phyloP scores from a whole-genome alignment of 1,140 invertebrate species.

The Drosophila takahashii region DNA sequence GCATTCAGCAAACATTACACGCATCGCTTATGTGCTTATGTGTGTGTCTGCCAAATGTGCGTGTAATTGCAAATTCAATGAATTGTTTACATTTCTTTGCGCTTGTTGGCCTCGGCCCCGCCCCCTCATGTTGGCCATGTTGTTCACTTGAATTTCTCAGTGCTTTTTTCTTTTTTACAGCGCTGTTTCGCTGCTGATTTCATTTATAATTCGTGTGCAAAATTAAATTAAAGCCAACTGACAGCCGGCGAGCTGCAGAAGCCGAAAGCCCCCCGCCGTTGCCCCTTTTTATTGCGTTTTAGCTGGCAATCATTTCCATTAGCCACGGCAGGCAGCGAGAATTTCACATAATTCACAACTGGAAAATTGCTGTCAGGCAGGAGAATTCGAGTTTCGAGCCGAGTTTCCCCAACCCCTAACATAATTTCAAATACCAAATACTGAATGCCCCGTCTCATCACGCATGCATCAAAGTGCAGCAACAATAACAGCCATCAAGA shows the following conservation, averaged over 20 bases:
- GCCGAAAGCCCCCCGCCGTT: slow-evolving; percentile 15
- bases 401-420: background rate
- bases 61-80: slow-evolving; percentile 84
- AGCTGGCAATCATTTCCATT: slow-evolving; percentile 83
- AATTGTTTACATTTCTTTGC: slow-evolving; percentile 84
- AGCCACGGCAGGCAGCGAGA: slow-evolving; percentile 70
- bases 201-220: slow-evolving; percentile 83
- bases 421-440: background rate
- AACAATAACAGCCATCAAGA: slow-evolving; percentile 54
- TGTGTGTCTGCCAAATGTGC: slow-evolving; percentile 75
- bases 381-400: slow-evolving; percentile 56
- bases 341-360: slow-evolving; percentile 83
- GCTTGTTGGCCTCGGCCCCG: slow-evolving; percentile 68
- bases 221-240: slow-evolving; percentile 83
- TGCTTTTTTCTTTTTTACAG: slow-evolving; percentile 11
- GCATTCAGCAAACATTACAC: slow-evolving; percentile 65
- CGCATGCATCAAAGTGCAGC: slow-evolving; percentile 78
- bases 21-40: slow-evolving; percentile 40
- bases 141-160: slow-evolving; percentile 52
- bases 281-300: slow-evolving; percentile 68
- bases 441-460: slow-evolving; percentile 34
- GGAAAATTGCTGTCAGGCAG: slow-evolving; percentile 78
- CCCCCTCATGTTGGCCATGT: slow-evolving; percentile 58
- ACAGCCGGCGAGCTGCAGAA: too few species aligned
- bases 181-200: slow-evolving; percentile 61